Percentiles rank a stretch among this genome's conserved stretches.
Evolutionary conservation across 2,797 vertebrate species (phyloP).

Genomic region (Gallinago nigripennis): DNA sequence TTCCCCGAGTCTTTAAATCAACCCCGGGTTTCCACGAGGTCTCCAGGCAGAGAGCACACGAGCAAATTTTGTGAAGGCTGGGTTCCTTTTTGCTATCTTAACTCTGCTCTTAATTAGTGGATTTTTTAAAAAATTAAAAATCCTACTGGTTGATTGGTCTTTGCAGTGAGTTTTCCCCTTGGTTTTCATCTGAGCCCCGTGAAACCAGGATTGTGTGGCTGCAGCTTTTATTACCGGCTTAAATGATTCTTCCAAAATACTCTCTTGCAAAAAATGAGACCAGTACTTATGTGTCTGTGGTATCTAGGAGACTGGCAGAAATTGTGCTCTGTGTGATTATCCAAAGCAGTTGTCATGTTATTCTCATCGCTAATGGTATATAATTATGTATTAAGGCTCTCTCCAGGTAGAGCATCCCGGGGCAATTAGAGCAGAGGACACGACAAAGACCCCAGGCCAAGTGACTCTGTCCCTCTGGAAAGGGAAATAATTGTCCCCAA

Average conservation of each 20-base stretch:
- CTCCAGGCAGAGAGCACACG: background rate
- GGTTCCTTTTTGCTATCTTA: background rate
- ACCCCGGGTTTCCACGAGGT: accelerated
- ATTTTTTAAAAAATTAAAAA: background rate
- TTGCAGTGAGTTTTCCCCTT: background rate
- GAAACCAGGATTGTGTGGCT: background rate
- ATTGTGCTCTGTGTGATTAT: slow-evolving; percentile 31
- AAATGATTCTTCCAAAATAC: slow-evolving; percentile 29
- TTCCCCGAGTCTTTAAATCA: slow-evolving; percentile 21
- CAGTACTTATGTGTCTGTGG: background rate
- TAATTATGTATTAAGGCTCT: slow-evolving; percentile 58
- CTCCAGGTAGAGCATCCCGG: slow-evolving; percentile 41
- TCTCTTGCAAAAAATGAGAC: slow-evolving; percentile 10
- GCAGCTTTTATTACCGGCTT: background rate
- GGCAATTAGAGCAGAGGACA: slow-evolving; percentile 52
- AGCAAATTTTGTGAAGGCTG: background rate
- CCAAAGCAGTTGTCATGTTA: slow-evolving; percentile 52
- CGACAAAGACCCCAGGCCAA: background rate
- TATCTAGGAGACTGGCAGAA: slow-evolving; percentile 66
- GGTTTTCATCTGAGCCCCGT: background rate
- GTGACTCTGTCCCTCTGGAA: slow-evolving; percentile 45
- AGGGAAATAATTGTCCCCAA: slow-evolving; percentile 56
- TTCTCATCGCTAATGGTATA: slow-evolving; percentile 43
- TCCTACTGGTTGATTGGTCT: background rate
- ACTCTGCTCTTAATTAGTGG: background rate